phyloP scores from a whole-genome alignment of 2,888 invertebrate genomes.

The Sceliomorpha sp. region DNA sequence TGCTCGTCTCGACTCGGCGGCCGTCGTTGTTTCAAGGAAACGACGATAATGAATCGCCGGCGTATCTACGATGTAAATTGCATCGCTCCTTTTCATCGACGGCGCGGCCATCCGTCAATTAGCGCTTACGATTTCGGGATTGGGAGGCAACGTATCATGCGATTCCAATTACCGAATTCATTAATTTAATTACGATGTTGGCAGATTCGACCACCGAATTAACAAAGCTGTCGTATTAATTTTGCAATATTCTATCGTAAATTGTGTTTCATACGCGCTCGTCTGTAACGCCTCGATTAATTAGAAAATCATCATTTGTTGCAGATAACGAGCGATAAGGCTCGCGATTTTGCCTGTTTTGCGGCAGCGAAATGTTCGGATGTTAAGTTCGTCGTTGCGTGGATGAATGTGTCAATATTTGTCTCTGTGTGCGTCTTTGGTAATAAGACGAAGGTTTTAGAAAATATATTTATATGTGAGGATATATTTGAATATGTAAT shows the following conservation, averaged over 20 bases:
- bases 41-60: slow-evolving; percentile 1
- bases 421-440: no score
- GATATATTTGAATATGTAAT: no score
- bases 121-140: slow-evolving; percentile 49
- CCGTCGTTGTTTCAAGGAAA: background rate
- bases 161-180: slow-evolving; percentile 50
- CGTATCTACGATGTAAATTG: background rate
- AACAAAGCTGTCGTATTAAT: slow-evolving; percentile 53
- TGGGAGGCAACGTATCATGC: slow-evolving; percentile 46
- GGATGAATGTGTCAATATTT: no score
- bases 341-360: no score
- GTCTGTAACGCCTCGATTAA: no score
- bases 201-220: slow-evolving; percentile 51
- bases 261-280: no score
- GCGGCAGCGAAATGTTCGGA: no score
- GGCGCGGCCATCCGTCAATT: slow-evolving; percentile 37
- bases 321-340: no score
- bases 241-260: slow-evolving; percentile 40
- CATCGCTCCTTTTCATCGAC: background rate
- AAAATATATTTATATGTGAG: no score
- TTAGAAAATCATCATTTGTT: no score
- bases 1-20: background rate
- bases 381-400: no score
- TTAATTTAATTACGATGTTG: slow-evolving; percentile 51
- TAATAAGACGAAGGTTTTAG: no score